Evolutionary conservation across 2,113 vertebrate genomes (phyloP).

Genomic region (Phrynocephalus versicolor): DNA sequence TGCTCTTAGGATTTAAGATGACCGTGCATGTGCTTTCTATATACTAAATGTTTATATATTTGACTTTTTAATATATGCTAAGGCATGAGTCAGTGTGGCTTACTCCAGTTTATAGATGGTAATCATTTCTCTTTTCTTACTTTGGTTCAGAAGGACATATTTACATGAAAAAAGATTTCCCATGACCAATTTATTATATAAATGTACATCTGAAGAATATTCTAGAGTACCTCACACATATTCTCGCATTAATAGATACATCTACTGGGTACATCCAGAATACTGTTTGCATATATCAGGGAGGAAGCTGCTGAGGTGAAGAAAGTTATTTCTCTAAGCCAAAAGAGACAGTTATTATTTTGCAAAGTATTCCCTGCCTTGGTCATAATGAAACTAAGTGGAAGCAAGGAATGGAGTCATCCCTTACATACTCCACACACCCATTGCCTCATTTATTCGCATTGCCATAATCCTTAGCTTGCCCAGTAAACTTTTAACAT

Average conservation of each 20-base stretch:
- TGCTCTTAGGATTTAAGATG: conserved; percentile 16
- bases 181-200: conserved; percentile 1
- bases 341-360: not conserved
- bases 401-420: not conserved
- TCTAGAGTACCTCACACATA: not conserved
- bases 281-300: not conserved
- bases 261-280: not conserved
- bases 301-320: not conserved
- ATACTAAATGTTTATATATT: not conserved
- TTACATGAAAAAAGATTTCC: not conserved
- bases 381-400: not conserved
- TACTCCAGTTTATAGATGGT: not conserved
- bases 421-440: not conserved
- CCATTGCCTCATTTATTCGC: not conserved
- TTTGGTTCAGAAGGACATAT: not conserved
- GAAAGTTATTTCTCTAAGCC: not conserved
- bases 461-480: not conserved
- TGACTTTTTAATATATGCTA: conserved; percentile 1
- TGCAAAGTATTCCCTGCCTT: not conserved
- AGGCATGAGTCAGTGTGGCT: not conserved
- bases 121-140: not conserved
- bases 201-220: not conserved
- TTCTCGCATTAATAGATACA: too few species aligned
- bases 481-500: not conserved
- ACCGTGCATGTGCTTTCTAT: not conserved